Evolutionary conservation across 92 coral and sea anemone genomes (phyloP), one percentile per base, ranked within the genome.

Genomic region (Meandrina meandrites): DNA sequence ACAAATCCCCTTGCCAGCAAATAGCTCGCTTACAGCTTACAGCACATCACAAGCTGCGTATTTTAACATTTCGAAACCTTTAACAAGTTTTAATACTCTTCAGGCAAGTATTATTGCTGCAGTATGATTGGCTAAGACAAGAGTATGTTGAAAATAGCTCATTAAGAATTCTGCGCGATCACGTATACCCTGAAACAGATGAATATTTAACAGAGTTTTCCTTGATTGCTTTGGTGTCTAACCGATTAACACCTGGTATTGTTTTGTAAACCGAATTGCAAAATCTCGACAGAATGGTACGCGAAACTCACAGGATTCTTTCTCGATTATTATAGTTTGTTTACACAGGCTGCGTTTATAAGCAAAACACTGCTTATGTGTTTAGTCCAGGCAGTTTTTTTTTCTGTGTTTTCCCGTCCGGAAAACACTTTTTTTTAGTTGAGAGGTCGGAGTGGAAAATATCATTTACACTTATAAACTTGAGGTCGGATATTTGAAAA

Each of bases 81-180:
- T 40, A 40, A 74, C 50, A 74, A 53, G 19, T 72, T 70, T 56
- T 58, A 31, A 15, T 35, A 51, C 80, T 21, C 54, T 73, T 72
- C n/a, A 21, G 24, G 16, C 67, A 47, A 69, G 66, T n/a, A 42
- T 17, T 73, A 0, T 73, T 24, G 17, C 40, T 51, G 35, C 10
- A 31, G 24, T 17, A 9, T 58, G 80, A 84, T 84, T 84, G 87
- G 87, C 42, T 36, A 32, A 1, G 32, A 47, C 16, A 12, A 11
- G 71, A 24, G 27, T 58, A 8, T 84, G 80, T 57, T 74, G 66
- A 84, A 64, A 84, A 24, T 5, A 56, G 24, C 72, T 84, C 22
- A 84, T 84, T 84, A 74, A 12, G 17, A 74, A 84, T 84, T 84
- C 80, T 84, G 11, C 50, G 18, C 14, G 80, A 84, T 84, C 87